Conservation (phyloP, 2,113 vertebrate genomes). For the Erythrolamprus reginae region DNA sequence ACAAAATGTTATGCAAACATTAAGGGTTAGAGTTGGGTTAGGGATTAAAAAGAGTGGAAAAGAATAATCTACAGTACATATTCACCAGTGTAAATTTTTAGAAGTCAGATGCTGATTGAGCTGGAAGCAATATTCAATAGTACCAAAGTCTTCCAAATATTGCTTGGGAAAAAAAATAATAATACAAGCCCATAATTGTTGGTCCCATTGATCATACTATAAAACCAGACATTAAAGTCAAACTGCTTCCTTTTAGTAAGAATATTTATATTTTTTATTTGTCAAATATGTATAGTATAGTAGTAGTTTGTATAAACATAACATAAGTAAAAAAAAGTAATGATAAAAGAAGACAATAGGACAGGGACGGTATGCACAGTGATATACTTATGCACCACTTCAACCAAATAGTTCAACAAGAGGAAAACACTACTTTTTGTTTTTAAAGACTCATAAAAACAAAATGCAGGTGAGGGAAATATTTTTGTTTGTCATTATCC, state of each 20-base stretch:
- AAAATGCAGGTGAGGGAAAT: neutral
- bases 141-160: neutral
- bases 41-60: neutral
- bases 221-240: neutral
- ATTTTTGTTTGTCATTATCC: conserved; percentile 32
- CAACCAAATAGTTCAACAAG: neutral
- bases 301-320: no score
- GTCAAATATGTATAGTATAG: no score
- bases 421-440: neutral
- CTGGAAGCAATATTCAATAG: neutral
- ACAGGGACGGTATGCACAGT: no score
- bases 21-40: neutral
- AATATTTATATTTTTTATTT: no score
- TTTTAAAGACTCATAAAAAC: neutral
- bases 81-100: neutral
- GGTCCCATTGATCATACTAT: neutral
- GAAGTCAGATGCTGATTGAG: neutral
- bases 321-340: no score
- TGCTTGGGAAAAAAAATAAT: neutral
- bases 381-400: no score
- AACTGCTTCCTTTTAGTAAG: neutral
- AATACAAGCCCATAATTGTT: neutral
- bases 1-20: neutral
- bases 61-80: neutral
- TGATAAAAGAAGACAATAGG: no score